Conservation (phyloP, 2,113 vertebrate species). For the Ammodytes marinus region DNA sequence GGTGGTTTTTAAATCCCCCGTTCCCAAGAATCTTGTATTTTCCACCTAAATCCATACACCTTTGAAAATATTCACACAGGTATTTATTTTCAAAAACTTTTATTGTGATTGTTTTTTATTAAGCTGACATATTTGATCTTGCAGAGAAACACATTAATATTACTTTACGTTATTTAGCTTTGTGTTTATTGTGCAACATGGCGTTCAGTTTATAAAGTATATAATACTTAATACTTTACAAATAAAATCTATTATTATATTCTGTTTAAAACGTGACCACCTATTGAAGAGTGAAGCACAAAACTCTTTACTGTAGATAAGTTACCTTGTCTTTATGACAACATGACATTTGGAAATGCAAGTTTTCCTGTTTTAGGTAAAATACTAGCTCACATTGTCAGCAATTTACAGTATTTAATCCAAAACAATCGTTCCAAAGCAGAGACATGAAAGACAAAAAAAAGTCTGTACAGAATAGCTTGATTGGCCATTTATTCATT, state of each 20-base stretch:
- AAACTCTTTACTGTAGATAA: neutral
- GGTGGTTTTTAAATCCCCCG: neutral
- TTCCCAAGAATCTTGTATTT: neutral
- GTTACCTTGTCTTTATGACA: neutral
- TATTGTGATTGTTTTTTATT: neutral
- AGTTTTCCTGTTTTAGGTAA: neutral
- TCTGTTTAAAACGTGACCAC: neutral
- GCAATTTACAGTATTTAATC: neutral
- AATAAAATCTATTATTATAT: neutral
- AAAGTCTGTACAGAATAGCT: neutral
- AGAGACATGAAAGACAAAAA: constrained; percentile 1
- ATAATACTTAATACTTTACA: neutral
- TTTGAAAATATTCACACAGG: neutral
- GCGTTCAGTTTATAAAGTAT: neutral
- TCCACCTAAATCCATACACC: too few species aligned
- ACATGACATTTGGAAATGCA: neutral
- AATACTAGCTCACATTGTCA: neutral
- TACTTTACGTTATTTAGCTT: neutral
- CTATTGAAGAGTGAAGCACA: neutral
- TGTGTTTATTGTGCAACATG: neutral
- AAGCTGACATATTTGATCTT: neutral
- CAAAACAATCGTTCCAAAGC: neutral
- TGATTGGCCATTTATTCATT: neutral
- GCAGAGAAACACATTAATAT: neutral
- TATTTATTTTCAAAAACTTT: neutral